Evolutionary conservation across 2,113 vertebrate genomes (phyloP).

Genomic region (Micromys minutus): DNA sequence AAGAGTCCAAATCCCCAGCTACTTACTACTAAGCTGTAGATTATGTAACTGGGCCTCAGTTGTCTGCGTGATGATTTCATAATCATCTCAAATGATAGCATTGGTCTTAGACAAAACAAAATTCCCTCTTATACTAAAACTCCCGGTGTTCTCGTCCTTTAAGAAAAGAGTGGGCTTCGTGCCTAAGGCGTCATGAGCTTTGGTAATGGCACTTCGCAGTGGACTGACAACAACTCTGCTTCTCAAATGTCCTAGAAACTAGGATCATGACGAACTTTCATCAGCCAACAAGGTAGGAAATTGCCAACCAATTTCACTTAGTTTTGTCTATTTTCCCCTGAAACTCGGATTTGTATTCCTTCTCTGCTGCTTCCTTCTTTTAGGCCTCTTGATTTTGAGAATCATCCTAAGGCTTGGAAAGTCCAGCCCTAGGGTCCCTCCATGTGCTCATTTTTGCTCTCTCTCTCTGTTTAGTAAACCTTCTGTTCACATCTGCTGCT

Average conservation of each 20-base stretch:
- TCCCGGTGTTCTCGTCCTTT: background rate
- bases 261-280: background rate
- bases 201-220: background rate
- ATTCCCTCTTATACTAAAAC: background rate
- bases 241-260: slow-evolving; percentile 10
- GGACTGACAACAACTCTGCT: background rate
- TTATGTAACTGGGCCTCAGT: background rate
- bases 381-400: slow-evolving; percentile 16
- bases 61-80: background rate
- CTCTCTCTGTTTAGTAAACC: background rate
- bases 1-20: background rate
- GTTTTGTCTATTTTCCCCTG: background rate
- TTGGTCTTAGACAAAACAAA: background rate
- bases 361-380: background rate
- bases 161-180: background rate
- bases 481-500: slow-evolving; percentile 30
- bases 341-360: background rate
- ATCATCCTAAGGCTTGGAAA: background rate
- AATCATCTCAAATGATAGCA: background rate
- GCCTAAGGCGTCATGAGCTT: background rate
- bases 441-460: background rate
- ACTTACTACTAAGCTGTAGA: background rate
- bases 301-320: background rate
- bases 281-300: background rate
- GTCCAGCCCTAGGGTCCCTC: background rate